These are phyloP conservation scores for Notodonta dromedarius DNA, from an alignment of 2,888 invertebrate genomes.

Conservation along the genomic window DNA sequence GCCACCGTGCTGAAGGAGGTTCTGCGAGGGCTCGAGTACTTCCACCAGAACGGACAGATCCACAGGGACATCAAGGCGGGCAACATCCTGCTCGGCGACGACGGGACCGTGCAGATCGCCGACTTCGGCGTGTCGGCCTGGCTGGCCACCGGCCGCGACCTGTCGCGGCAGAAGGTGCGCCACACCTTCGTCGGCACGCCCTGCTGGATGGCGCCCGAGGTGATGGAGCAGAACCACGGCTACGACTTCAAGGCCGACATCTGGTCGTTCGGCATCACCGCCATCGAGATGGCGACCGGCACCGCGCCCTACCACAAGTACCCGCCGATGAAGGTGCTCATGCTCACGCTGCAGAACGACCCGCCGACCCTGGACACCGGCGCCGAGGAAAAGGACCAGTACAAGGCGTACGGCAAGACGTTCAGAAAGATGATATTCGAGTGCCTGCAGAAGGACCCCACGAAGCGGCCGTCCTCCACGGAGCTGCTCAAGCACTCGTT, in stretches of 20 bases:
- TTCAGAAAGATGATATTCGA: slow-evolving; percentile 99
- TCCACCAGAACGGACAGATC: slow-evolving; percentile 98
- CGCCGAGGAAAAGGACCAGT: slow-evolving; percentile 99
- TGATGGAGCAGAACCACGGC: slow-evolving; percentile 99
- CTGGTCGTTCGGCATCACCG: slow-evolving; percentile 96
- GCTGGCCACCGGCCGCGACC: slow-evolving; percentile 98
- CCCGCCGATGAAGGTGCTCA: slow-evolving; percentile 99
- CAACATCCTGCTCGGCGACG: slow-evolving; percentile 97
- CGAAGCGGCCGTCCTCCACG: slow-evolving; percentile 97
- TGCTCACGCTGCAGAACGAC: slow-evolving; percentile 99
- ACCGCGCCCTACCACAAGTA: slow-evolving; percentile 99
- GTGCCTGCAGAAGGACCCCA: slow-evolving; percentile 98
- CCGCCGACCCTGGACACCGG: slow-evolving; percentile 98
- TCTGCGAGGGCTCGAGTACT: slow-evolving; percentile 98
- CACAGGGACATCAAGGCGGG: slow-evolving; percentile 89
- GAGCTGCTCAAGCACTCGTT: slow-evolving; percentile 99
- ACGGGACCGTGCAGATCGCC: slow-evolving; percentile 99
- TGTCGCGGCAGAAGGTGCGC: slow-evolving; percentile 97
- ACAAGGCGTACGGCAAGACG: slow-evolving; percentile 98
- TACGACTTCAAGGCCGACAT: slow-evolving; percentile 98
- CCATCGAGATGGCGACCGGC: slow-evolving; percentile 99
- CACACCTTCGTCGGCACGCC: slow-evolving; percentile 99
- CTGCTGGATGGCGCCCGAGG: slow-evolving; percentile 99
- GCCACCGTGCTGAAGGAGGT: slow-evolving; percentile 99
- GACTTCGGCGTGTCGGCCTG: slow-evolving; percentile 99